A percentile compares a stretch with the other conserved stretches of the same genome.
These are phyloP conservation scores for Cephus spinipes DNA, from an alignment of 2,888 invertebrate genomes.

Conservation along the genomic window DNA sequence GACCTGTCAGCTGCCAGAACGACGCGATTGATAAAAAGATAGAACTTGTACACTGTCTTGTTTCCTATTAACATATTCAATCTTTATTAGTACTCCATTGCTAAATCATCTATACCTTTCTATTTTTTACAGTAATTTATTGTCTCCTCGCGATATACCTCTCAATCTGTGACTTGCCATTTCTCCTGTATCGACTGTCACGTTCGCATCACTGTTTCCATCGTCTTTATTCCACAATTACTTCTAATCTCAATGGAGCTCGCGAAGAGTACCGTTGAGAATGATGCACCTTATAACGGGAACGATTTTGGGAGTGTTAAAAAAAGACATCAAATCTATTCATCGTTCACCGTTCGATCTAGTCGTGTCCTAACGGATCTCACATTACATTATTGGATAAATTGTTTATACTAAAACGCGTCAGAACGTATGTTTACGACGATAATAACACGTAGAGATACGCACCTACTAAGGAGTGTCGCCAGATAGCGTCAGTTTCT, in stretches of 20 bases:
- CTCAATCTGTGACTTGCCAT: conserved; percentile 10
- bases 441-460: conserved; percentile 10
- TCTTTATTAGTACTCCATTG: background rate
- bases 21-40: conserved; percentile 23
- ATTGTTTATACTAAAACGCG: background rate
- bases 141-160: background rate
- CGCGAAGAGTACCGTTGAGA: background rate
- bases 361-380: background rate
- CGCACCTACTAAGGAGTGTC: conserved; percentile 27
- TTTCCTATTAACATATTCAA: background rate
- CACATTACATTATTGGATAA: background rate
- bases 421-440: background rate
- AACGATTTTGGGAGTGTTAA: background rate
- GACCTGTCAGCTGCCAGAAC: conserved; percentile 55
- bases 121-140: background rate
- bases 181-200: conserved; percentile 21
- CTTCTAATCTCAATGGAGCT: conserved; percentile 26
- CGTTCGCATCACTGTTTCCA: conserved; percentile 18
- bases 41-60: background rate
- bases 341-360: background rate
- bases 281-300: background rate
- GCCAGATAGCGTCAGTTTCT: conserved; percentile 34
- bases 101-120: background rate
- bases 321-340: background rate
- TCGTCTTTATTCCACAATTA: conserved; percentile 31